Evolutionary conservation across 2,797 vertebrate genomes (phyloP).

Genomic region (Gymnoscopelus braueri): DNA sequence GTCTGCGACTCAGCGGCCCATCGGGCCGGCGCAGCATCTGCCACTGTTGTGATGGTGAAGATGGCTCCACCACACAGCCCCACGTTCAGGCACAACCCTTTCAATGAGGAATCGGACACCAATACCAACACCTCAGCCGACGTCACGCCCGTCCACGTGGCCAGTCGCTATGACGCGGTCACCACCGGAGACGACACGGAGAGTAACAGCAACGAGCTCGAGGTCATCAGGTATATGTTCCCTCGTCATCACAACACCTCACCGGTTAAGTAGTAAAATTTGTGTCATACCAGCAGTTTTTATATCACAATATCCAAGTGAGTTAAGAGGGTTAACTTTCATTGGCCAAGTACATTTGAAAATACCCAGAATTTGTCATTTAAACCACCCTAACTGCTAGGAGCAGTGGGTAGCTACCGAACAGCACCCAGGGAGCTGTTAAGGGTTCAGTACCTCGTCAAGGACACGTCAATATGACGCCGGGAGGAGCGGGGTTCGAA

Average conservation of each 20-base stretch:
- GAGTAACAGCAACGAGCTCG: conserved; percentile 83
- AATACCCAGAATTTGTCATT: no score
- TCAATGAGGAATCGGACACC: conserved; percentile 87
- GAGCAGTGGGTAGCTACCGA: no score
- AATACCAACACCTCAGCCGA: conserved; percentile 85
- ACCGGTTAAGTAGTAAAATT: no score
- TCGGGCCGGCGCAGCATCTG: conserved; percentile 13
- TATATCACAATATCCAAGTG: no score
- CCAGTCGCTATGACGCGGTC: conserved; percentile 58
- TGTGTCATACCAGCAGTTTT: no score
- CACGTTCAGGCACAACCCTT: conserved; percentile 90
- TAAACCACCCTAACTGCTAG: no score
- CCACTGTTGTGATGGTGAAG: conserved; percentile 34
- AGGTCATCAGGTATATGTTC: conserved; percentile 91
- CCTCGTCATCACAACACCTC: neutral
- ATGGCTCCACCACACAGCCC: conserved; percentile 80
- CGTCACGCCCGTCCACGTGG: conserved; percentile 86
- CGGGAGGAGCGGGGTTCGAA: no score
- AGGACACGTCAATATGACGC: no score
- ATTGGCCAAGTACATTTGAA: no score
- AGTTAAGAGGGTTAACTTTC: no score
- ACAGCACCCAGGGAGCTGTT: no score
- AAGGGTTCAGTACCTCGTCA: no score
- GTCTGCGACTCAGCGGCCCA: conserved; percentile 69
- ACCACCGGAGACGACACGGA: conserved; percentile 72